Evolutionary conservation across 2,888 invertebrate genomes (phyloP), one percentile per base, ranked within the genome.

Genomic region (Apeira syringaria): DNA sequence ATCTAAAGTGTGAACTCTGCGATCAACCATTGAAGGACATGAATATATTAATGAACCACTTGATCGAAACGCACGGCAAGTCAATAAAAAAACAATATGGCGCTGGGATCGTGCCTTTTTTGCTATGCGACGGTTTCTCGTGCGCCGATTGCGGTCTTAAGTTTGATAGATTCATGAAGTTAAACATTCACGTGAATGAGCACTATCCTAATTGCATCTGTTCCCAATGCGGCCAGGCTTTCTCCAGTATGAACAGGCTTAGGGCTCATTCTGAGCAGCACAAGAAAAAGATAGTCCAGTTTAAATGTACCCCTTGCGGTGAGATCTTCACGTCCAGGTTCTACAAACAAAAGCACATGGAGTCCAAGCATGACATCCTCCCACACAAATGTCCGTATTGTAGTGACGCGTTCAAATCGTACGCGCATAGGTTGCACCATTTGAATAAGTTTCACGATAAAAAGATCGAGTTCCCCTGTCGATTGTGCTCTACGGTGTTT

Each of bases 171-270:
- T 88, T 88, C 36, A 67, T 76, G 0, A 79, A 78, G 50, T 52
- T 88, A 3, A 87, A 86, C 41, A 75, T 59, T 0, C 88, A 88
- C 47, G 78, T 84, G 54, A 87, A 88, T 32, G 61, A 65, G 8
- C 88, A 89, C 22, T 82, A 79, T 48, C 86, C 80, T 0, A 82
- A 83, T 33, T 79, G 80, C 36, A 81, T 89, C 5, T 89, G 88
- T 38, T 76, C 71, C 18, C 69, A 74, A 33, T 89, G 88, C 43
- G 87, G 87, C 1, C 87, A 86, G 61, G 68, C 79, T 4, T 56
- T 56, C 20, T 53, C 50, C 0, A 43, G 31, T 18, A 30, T 30
- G 7, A 45, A 45, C 6, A 34, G 39, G 18, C 31, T 39, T 0
- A 24, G 39, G 1, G 38, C 30, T 2, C 45, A 45, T 22, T 38